Base-by-base conservation (phyloP, 2,888 invertebrate species). In the Hermaeophaga mercurialis region DNA sequence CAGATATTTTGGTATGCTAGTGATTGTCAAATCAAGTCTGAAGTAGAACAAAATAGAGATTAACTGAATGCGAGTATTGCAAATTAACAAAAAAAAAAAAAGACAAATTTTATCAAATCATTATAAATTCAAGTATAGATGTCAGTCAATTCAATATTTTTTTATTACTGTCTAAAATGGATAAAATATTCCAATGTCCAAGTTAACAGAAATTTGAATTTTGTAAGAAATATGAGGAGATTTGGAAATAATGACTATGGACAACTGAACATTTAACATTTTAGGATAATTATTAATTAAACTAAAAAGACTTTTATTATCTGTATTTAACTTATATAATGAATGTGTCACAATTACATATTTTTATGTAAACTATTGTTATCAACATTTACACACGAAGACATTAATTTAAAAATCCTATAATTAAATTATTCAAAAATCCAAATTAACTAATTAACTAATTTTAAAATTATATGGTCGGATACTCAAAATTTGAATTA, bases 311-410 rank as follows among this genome's bases (percentile, higher is more conserved):
- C 31, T 3, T 31, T 31, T 31, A n/a, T 31, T 36, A 12, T 17
- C 12, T 36, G 36, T 36, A 36, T 36, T 36, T 36, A 17, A 2
- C 8, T 36, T 36, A 12, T 33, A 36, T 36, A 36, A 36, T 36
- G 4, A 15, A 36, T n/a, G 28, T 36, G 36, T 36, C 36, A 36
- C 36, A 36, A 12, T 34, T 34, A 34, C 33, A 34, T 34, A 34
- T 12, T 14, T 14, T 34, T 34, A 34, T 12, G 33, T 34, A 34
- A 14, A 2, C 9, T 36, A 36, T 36, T 36, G 3, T 36, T 8
- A 28, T n/a, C 28, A 6, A 36, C 14, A 34, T 36, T 17, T 17
- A 36, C 17, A 36, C 15, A 36, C 36, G 11, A 36, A 12, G 9
- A 31, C 15, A 36, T 36, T 31, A 31, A 31, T 12, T 31, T 31